Base-by-base conservation (phyloP, 2,113 vertebrate genomes). In the Cavia porcellus region DNA sequence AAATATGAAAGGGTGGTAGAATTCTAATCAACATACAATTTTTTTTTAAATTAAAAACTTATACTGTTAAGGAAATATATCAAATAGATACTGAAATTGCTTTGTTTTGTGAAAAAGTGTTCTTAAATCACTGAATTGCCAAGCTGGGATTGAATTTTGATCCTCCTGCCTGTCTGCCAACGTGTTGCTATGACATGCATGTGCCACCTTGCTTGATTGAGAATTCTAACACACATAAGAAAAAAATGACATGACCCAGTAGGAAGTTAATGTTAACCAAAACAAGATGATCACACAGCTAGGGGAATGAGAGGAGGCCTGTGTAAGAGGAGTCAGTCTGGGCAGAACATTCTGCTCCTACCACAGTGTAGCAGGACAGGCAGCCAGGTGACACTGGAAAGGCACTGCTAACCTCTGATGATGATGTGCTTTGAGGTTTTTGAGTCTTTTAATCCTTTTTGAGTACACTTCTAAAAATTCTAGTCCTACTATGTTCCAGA, bases 381-480 rank as follows among this genome's bases (percentile, higher is more conserved):
- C 42, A 85, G 24, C 17, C 14, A 0, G 22, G 22, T 3, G 72
- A 25, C 82, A 66, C 12, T 13, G 38, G 17, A 80, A 84, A n/a
- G 12, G 10, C 8, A 3, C 25, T 57, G 11, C 5, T 19, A 13
- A 7, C 5, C 24, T 28, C 32, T 8, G 25, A 47, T 4, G 3
- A 6, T 47, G 38, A 35, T 7, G 50, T 61, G 6, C 45, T 50
- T 68, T 30, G 35, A 30, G 38, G 15, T 81, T 70, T 30, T 1
- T 47, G 88, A 75, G 15, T 38, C 20, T 61, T 79, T 28, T 38
- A 10, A 13, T 52, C 7, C 15, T 80, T 83, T 50, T 50, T 47
- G 55, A 62, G 38, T 20, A 25, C 28, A 5, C 35, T 32, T 38
- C 13, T 59, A 30, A 25, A 35, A 50, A 61, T 72, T n/a, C 52